Evolutionary conservation across 1,140 invertebrate species (phyloP).

Genomic region (Oncopodura yosiiana): DNA sequence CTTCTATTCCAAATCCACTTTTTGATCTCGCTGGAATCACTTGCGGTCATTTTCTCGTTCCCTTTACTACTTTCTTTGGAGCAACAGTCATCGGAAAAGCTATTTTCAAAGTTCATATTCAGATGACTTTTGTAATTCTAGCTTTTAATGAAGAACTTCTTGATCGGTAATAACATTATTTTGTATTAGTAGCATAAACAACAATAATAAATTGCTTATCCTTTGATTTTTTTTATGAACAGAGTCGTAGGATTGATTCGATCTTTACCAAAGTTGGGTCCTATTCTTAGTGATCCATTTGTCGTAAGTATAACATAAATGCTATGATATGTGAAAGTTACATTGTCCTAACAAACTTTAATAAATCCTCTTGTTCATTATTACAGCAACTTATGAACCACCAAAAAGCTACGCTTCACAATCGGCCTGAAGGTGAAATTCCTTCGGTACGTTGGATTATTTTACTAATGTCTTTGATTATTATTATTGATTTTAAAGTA

Average conservation of each 20-base stretch:
- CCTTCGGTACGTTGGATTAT: slow-evolving; percentile 15
- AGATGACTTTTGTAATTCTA: slow-evolving; percentile 96
- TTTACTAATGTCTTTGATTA: too few relatives aligned
- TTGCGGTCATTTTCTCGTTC: slow-evolving; percentile 96
- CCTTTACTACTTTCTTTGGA: slow-evolving; percentile 99
- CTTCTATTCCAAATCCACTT: slow-evolving; percentile 97
- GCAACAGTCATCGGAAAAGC: slow-evolving; percentile 98
- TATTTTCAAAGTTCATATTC: slow-evolving; percentile 97
- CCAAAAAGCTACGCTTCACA: slow-evolving; percentile 30
- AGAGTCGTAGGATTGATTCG: slow-evolving; percentile 28
- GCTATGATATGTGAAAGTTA: too few relatives aligned
- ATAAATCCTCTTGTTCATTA: too few relatives aligned
- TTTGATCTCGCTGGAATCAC: slow-evolving; percentile 98
- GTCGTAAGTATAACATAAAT: too few relatives aligned
- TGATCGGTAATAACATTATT: slow-evolving; percentile 50
- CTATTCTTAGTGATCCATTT: slow-evolving; percentile 29
- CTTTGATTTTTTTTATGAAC: too few relatives aligned
- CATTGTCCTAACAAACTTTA: too few relatives aligned
- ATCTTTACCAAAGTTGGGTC: slow-evolving; percentile 26
- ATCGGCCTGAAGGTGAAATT: slow-evolving; percentile 12
- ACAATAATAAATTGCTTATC: too few relatives aligned
- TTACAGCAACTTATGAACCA: slow-evolving; percentile 30
- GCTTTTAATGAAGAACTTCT: slow-evolving; percentile 88
- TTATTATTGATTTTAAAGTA: too few relatives aligned
- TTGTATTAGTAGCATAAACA: too few relatives aligned